Base-by-base conservation (phyloP, 2,797 vertebrate genomes). In the Brachyrhaphis roseni region DNA sequence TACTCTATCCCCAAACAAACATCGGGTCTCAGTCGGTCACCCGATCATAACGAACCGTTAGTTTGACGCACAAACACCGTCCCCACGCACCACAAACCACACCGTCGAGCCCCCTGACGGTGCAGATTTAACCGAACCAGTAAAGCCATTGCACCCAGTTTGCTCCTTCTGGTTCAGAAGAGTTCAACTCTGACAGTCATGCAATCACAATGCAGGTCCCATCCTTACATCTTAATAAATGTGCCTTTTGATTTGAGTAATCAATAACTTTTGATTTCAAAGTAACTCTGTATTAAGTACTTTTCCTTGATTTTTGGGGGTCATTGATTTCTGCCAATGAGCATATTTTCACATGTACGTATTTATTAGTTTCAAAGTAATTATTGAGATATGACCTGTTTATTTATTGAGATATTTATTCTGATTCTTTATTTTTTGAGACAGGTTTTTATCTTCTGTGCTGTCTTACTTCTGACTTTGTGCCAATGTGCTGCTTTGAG, bases 401-500 rank as follows among this genome's bases (percentile, higher is more conserved):
- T 95, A 95, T 96, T 96, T 96, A 95, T 95, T 94, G 92, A 95
- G 93, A 95, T 96, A 96, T 96, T 96, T 96, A 96, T 96, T 96
- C 94, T 90, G 92, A 95, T 95, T 95, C 93, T 94, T 95, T 95
- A 93, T 96, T 95, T 96, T 94, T 95, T 95, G 90, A 95, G 94
- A 95, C 92, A 92, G 94, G 94, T 95, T 96, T 96, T 96, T 95
- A 95, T 94, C 95, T 95, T 95, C 93, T 92, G 94, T 96, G 95
- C 95, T 95, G 95, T 96, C 95, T 95, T 94, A 95, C 94, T 96
- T 95, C 95, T 96, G 95, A 96, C 95, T 96, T 95, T 96, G 96
- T 96, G 95, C 95, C 95, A 96, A 96, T 95, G 96, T 96, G 96
- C 96, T 96, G 95, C 96, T 96, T 96, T 96, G 94, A 96, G 94